Evolutionary conservation across 2,113 vertebrate genomes (phyloP), one percentile per base, ranked within the genome.

Genomic region (Istiophorus platypterus): DNA sequence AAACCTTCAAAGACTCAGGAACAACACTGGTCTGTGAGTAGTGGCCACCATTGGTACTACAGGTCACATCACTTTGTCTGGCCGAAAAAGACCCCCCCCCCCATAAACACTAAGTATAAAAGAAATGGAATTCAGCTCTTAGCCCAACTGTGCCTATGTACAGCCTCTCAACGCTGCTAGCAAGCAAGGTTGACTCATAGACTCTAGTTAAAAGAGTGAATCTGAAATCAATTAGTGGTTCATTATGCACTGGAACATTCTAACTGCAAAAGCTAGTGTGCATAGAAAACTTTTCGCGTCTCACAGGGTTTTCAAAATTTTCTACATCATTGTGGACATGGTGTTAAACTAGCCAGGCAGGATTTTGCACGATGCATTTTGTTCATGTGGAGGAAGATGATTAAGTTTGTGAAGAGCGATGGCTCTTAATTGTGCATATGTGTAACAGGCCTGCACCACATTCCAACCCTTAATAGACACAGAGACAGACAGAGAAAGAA

Each of bases 331-430:
- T 49, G 51, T 24, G 41, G 34, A 72, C 20, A 52, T 7, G 47
- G 37, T 61, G 39, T 73, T 37, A 34, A 42, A 61, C 56, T 41
- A 29, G 52, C 24, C 37, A 22, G 27, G 18, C 58, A 47, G 70
- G 63, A 11, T 62, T 79, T 75, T 29, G 31, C 42, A 41, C 58
- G 31, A 39, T 31, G 29, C 26, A 10, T 54, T 52, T 61, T 71
- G 18, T 64, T 66, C 18, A 59, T 42, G 15, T 61, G 47, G 9
- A 45, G 20, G 49, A 37, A 24, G 72, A 74, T 74, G 69, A 69
- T 80, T 63, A 52, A 56, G 42, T 77, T 68, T 65, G 81, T 63
- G 51, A 59, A 45, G 22, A 45, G 76, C 66, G 76, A 68, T 63
- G 34, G 45, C 11, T 5, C 4, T 65, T 11, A 3, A 27, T 34